Percentiles rank a stretch among this genome's conserved stretches.
phyloP scores from a whole-genome alignment of 2,797 vertebrate genomes.

The Squalus acanthias region DNA sequence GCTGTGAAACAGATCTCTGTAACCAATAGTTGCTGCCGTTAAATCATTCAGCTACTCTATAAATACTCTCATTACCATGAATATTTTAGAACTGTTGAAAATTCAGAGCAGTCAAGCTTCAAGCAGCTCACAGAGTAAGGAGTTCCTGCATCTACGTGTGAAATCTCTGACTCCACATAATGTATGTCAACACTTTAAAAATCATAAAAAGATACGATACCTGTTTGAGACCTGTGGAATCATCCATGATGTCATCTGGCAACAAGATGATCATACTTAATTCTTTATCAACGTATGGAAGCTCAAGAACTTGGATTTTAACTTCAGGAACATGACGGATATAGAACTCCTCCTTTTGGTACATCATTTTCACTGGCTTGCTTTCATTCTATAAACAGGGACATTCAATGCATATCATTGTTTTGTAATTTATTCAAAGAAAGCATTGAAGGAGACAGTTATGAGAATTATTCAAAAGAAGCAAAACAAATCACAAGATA shows the following conservation, averaged over 20 bases:
- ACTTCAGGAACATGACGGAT: not conserved
- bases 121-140: not conserved
- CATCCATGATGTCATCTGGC: slow-evolving; percentile 28
- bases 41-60: not conserved
- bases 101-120: not conserved
- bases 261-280: slow-evolving; percentile 37
- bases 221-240: slow-evolving; percentile 37
- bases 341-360: not conserved
- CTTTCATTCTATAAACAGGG: not conserved
- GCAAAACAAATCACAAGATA: not conserved
- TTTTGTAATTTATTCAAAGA: not conserved
- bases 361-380: slow-evolving; percentile 35
- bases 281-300: slow-evolving; percentile 20
- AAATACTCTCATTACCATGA: not conserved
- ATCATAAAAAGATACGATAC: not conserved
- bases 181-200: not conserved
- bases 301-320: slow-evolving; percentile 23
- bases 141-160: not conserved
- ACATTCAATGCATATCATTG: no score
- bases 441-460: no score
- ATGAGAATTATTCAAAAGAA: not conserved
- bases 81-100: not conserved
- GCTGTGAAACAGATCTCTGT: not conserved
- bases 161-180: not conserved
- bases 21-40: not conserved